Evolutionary conservation across 2,888 invertebrate genomes (phyloP).

Genomic region (Leptopilina syphax): DNA sequence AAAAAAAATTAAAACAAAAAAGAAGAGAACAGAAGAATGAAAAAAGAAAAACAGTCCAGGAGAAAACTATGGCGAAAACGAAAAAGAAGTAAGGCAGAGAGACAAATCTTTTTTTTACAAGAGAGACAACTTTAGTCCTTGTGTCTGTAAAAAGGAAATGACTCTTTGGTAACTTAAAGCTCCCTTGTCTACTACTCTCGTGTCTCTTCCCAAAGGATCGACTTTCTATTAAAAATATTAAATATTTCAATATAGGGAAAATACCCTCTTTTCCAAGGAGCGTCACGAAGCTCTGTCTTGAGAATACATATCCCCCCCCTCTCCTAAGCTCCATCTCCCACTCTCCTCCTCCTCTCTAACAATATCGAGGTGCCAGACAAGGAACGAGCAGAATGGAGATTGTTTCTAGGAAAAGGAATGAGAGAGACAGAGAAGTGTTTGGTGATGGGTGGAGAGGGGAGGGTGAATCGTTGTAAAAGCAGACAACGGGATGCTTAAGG

Average conservation of each 20-base stretch:
- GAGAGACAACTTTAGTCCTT: background rate
- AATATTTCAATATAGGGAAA: conserved; percentile 66
- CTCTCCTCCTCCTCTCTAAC: background rate
- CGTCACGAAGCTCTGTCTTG: conserved; percentile 41
- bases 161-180: conserved; percentile 35
- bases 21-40: too few species aligned
- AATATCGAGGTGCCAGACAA: conserved; percentile 24
- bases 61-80: too few species aligned
- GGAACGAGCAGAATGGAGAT: conserved; percentile 23
- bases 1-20: too few species aligned
- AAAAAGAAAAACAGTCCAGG: too few species aligned
- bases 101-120: too few species aligned
- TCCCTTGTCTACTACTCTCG: conserved; percentile 31
- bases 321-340: too few species aligned
- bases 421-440: background rate
- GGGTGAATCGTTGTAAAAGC: conserved; percentile 49
- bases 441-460: background rate
- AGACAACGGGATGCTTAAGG: conserved; percentile 57
- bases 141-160: conserved; percentile 27
- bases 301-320: too few species aligned
- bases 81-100: too few species aligned
- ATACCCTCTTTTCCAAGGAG: conserved; percentile 40
- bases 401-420: conserved; percentile 1
- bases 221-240: conserved; percentile 68
- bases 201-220: conserved; percentile 52